Base-by-base conservation (phyloP, 2,888 invertebrate species). In the Brachypalpus laphriformis region DNA sequence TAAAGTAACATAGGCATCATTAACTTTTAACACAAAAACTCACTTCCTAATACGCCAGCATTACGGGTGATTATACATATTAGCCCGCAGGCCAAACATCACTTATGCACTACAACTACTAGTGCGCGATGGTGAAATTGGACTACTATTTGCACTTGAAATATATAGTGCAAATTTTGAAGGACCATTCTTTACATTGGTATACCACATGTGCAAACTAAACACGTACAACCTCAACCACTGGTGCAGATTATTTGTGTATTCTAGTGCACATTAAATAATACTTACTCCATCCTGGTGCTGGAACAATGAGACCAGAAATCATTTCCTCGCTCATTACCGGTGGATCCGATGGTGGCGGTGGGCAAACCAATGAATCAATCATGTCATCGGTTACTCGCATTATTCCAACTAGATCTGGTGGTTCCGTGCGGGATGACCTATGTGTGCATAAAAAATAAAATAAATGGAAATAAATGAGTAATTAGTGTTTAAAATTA, bases 321-420 rank as follows among this genome's bases (percentile, higher is more conserved):
- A 99, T 97, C 97, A 97, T 97, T 93, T 98, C 98, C 92, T 98
- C 98, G 90, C 97, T 97, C 93, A 98, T 97, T 91, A 96, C 96
- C 77, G 97, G 97, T 86, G 98, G 98, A 91, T 98, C 98, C 87
- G 96, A 95, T 70, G 99, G 98, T 82, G 99, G 98, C 80, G 98
- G 98, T 80, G 98, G 98, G 93, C 98, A 98, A 87, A 98, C 98
- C 90, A 98, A 94, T 89, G 97, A 97, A 92, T 98, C 98, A 91
- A 98, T 98, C 93, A 98, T 97, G 91, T 97, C 97, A 92, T 98
- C 98, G n/a, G 98, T 97, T 87, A 97, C 97, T 87, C 97, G 95
- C 93, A 95, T 95, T 91, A 95, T 95, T 63, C 96, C 96, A 76
- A 94, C 94, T 90, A 95, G 92, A 92, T 96, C 96, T 42, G 96